A percentile compares a stretch with the other conserved stretches of the same genome.
Evolutionary conservation across 2,113 vertebrate genomes (phyloP).

Genomic region (Oriolus oriolus): DNA sequence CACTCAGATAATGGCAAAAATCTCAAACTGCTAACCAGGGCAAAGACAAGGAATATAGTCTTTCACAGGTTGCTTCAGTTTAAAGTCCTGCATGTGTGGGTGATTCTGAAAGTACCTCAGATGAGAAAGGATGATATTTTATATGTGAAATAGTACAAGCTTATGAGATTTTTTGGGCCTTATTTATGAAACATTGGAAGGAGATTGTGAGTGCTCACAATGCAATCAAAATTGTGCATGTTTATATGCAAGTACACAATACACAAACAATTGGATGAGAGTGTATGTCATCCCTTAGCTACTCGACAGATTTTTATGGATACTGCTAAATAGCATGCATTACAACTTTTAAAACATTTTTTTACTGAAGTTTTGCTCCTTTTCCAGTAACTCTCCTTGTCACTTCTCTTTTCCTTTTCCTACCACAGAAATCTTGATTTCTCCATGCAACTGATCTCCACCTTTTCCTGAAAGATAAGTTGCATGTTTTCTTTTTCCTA

Average conservation of each 20-base stretch:
- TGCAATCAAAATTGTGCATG: not conserved
- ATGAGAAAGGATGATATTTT: not conserved
- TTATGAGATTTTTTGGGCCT: not conserved
- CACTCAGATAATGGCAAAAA: not conserved
- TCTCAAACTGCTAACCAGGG: not conserved
- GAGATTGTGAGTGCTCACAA: not conserved
- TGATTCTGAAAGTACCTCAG: not conserved
- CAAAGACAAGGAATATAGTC: not conserved
- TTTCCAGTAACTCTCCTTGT: not conserved
- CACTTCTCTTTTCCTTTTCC: not conserved
- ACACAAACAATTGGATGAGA: not conserved
- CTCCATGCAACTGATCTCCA: not conserved
- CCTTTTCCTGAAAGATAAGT: not conserved
- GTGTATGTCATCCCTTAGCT: not conserved
- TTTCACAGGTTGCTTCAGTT: not conserved
- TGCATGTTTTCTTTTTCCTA: not conserved
- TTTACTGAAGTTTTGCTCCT: not conserved
- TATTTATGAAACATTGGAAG: not conserved
- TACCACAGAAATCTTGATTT: not conserved
- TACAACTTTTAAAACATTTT: not conserved
- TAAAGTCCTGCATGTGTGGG: not conserved
- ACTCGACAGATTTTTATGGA: not conserved
- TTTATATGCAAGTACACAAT: not conserved
- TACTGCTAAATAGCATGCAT: not conserved
- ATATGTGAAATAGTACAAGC: not conserved